phyloP scores from a whole-genome alignment of 1,140 invertebrate genomes.

The Oncopeltus fasciatus region DNA sequence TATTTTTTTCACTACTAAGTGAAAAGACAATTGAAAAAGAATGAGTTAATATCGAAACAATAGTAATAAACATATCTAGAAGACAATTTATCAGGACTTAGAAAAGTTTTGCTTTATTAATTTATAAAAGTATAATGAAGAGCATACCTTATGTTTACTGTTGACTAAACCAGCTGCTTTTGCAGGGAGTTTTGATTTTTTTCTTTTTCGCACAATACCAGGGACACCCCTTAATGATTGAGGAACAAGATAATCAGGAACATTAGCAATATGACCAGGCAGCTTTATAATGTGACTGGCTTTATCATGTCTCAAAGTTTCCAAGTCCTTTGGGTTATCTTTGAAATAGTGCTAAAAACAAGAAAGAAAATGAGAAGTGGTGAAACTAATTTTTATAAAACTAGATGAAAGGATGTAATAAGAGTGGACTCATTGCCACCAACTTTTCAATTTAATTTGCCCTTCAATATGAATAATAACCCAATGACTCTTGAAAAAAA shows the following conservation, averaged over 20 bases:
- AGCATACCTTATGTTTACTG: background rate
- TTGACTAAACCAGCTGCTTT: background rate
- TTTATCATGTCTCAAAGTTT: constrained; percentile 82
- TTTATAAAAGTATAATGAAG: background rate
- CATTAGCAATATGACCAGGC: constrained; percentile 74
- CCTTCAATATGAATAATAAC: no score
- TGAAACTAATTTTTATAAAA: no score
- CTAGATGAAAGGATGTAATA: no score
- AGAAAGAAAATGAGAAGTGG: no score
- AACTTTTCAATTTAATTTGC: no score
- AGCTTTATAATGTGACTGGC: constrained; percentile 71
- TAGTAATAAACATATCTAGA: background rate
- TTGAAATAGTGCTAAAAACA: constrained; percentile 70
- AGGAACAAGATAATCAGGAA: constrained; percentile 88
- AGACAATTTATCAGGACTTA: background rate
- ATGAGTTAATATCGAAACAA: background rate
- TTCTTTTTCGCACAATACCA: background rate
- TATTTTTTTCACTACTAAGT: background rate
- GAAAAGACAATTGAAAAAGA: background rate
- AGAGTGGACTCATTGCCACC: no score
- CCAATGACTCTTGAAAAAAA: no score
- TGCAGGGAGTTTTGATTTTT: background rate
- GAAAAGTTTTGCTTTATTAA: background rate
- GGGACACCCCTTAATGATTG: constrained; percentile 37
- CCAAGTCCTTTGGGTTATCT: constrained; percentile 81